Conservation (phyloP, 1,140 invertebrate genomes). For the Holotrichia oblita region DNA sequence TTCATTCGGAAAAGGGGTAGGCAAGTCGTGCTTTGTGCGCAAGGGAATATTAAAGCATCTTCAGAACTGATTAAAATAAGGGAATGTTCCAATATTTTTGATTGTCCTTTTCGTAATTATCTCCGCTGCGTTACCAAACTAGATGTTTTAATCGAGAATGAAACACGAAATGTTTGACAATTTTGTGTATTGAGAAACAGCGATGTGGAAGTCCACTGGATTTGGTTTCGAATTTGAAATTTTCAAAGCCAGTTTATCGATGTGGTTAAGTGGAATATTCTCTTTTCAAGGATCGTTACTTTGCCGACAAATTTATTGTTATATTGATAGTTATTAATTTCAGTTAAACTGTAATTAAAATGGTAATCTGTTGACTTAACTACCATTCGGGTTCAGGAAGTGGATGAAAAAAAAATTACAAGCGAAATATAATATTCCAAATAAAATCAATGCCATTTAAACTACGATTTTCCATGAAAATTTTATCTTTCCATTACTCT, state of each 20-base stretch:
- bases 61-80: conserved; percentile 35
- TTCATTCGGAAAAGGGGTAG: conserved; percentile 16
- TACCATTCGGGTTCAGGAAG: too few relatives aligned
- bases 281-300: too few relatives aligned
- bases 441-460: conserved; percentile 2
- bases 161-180: not conserved
- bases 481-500: conserved; percentile 3
- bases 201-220: too few relatives aligned
- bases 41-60: conserved; percentile 17
- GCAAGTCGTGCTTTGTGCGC: not conserved
- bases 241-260: too few relatives aligned
- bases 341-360: too few relatives aligned
- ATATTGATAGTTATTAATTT: too few relatives aligned
- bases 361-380: too few relatives aligned
- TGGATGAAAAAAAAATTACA: too few relatives aligned
- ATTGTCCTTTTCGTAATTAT: conserved; percentile 16
- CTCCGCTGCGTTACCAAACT: not conserved
- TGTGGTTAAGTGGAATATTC: too few relatives aligned
- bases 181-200: not conserved
- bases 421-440: too few relatives aligned
- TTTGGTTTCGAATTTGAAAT: too few relatives aligned
- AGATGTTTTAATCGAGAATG: conserved; percentile 4
- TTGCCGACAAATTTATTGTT: too few relatives aligned
- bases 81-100: conserved; percentile 16
- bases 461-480: not conserved